Conservation (phyloP, 2,113 vertebrate genomes). For the Nothoprocta perdicaria region DNA sequence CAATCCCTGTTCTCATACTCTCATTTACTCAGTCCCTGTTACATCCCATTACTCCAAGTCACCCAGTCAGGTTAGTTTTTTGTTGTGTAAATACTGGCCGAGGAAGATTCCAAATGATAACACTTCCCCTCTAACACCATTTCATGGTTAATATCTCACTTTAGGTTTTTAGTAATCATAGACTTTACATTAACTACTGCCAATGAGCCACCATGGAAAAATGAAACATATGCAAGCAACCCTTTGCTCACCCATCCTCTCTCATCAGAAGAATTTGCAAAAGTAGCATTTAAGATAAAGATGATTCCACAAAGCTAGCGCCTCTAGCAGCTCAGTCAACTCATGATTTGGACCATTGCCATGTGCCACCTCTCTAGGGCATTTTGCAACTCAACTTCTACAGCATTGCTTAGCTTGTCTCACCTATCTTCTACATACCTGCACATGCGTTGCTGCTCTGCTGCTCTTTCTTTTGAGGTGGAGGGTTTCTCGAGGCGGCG, state of each 20-base stretch:
- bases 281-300: neutral
- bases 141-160: neutral
- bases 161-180: neutral
- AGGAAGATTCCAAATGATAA: neutral
- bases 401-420: too few relatives aligned
- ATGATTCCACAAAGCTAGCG: neutral
- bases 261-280: neutral
- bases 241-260: neutral
- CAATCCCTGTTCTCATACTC: neutral
- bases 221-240: neutral
- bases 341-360: too few relatives aligned
- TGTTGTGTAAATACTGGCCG: neutral
- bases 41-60: neutral
- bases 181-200: neutral
- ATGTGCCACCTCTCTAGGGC: too few relatives aligned
- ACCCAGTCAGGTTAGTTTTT: neutral
- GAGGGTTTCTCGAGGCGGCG: too few relatives aligned
- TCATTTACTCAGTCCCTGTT: neutral
- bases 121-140: neutral
- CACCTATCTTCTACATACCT: too few relatives aligned
- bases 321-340: too few relatives aligned
- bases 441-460: too few relatives aligned
- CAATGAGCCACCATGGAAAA: neutral
- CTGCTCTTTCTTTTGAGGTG: too few relatives aligned
- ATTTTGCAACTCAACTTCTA: too few relatives aligned